Evolutionary conservation across 2,113 vertebrate species (phyloP).

Genomic region (Labeo catla): DNA sequence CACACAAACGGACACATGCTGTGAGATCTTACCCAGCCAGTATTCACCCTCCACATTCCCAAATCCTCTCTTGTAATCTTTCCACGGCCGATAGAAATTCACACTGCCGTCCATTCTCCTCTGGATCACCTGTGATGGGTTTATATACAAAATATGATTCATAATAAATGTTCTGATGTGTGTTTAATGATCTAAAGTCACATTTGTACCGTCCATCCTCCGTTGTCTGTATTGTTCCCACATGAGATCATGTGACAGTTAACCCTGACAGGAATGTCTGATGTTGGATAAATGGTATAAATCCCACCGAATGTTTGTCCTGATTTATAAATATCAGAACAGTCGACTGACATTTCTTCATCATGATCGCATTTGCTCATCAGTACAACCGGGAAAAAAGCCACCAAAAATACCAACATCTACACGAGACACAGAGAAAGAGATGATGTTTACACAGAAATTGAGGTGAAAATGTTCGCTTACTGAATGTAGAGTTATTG

Average conservation of each 20-base stretch:
- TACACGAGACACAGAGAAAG: background rate
- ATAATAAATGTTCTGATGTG: no score
- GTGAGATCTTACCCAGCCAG: constrained; percentile 64
- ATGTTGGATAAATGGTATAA: constrained; percentile 63
- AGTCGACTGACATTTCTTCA: constrained; percentile 55
- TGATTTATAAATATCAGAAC: constrained; percentile 58
- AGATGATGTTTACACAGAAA: background rate
- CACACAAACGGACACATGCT: constrained; percentile 2
- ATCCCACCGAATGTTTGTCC: constrained; percentile 58
- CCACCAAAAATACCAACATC: background rate
- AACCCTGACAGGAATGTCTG: constrained; percentile 60
- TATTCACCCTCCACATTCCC: constrained; percentile 62
- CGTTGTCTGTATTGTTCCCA: constrained; percentile 60
- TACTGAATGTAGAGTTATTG: background rate
- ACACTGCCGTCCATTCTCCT: constrained; percentile 60
- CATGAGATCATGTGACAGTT: constrained; percentile 66
- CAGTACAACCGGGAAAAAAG: background rate
- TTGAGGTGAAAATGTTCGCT: background rate
- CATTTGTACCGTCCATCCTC: constrained; percentile 65
- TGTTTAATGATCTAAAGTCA: no score
- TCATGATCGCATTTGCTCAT: constrained; percentile 9
- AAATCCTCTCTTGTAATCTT: constrained; percentile 62
- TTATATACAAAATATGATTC: no score
- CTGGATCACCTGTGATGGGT: constrained; percentile 71
- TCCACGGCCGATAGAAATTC: constrained; percentile 62